Base-by-base conservation (phyloP, 2,797 vertebrate species). In the Squalus acanthias region DNA sequence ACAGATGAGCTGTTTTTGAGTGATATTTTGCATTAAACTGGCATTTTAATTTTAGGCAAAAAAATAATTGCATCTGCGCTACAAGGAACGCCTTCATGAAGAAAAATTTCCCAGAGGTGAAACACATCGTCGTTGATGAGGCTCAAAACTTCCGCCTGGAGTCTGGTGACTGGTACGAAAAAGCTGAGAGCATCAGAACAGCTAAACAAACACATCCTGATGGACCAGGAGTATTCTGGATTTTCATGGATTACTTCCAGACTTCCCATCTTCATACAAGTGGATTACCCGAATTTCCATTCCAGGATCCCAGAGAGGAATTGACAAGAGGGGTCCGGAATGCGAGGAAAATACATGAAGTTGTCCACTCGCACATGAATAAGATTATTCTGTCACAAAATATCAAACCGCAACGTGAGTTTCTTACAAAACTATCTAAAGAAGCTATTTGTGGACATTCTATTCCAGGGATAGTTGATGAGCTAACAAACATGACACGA, bases 181-280 rank as follows among this genome's bases (percentile, higher is more conserved):
- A 97, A 74, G 98, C 97, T n/a, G 24, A 87, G 94, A 0, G 0
- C 0, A 96, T 98, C 12, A 97, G 65, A 69, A 69, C 96, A 96
- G n/a, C 60, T 20, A 95, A 53, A 63, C 0, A 10, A 0, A 65
- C 95, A 69, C 72, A 74, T 57, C 0, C 26, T 7, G 3, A 3
- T 33, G 0, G n/a, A 92, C 96, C 96, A 0, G 96, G 97, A 96
- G 96, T 97, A 69, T 96, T 97, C 95, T 98, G 97, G 97, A 97
- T 98, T 96, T 98, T 98, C 96, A 96, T 98, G 72, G 98, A 98
- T 96, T 97, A 97, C 57, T 97, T 97, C 95, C 97, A 97, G 96
- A 97, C 87, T 72, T 97, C 57, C 76, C 97, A 96, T 29, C 2
- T n/a, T 39, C 96, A 20, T 60, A 0, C 0, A 50, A 97, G 9